These are phyloP conservation scores for Prionace glauca DNA, from an alignment of 2,797 vertebrate genomes.

Conservation along the genomic window DNA sequence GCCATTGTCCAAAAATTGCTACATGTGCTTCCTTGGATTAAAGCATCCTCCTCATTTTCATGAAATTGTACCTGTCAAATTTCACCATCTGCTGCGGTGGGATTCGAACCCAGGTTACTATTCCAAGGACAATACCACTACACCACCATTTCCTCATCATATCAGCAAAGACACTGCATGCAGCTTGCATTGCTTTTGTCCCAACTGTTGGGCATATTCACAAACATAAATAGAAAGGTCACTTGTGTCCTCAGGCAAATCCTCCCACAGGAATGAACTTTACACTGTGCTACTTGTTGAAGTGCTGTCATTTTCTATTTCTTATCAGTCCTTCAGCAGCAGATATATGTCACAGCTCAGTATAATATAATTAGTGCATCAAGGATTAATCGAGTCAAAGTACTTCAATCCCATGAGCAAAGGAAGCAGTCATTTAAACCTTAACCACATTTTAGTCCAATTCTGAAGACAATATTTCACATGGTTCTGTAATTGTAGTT, in stretches of 20 bases:
- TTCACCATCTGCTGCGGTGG: too few species aligned
- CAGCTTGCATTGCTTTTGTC: not conserved
- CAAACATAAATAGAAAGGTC: not conserved
- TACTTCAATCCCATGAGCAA: not conserved
- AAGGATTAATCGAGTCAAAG: not conserved
- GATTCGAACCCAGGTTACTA: too few species aligned
- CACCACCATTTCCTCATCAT: too few species aligned
- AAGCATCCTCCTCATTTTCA: not conserved
- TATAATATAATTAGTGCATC: not conserved
- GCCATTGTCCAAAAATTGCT: not conserved
- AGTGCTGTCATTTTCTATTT: conserved; percentile 5
- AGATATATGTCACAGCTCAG: not conserved
- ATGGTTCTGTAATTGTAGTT: not conserved
- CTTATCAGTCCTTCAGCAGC: not conserved
- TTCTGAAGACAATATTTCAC: too few species aligned
- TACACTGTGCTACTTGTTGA: not conserved
- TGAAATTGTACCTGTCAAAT: not conserved
- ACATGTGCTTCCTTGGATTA: not conserved
- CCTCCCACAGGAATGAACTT: not conserved
- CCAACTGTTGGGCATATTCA: not conserved
- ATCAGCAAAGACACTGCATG: not conserved
- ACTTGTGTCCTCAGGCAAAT: not conserved
- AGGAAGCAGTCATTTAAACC: not conserved
- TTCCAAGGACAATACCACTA: too few species aligned
- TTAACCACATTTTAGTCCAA: not conserved